phyloP scores from a whole-genome alignment of 2,888 invertebrate genomes.

The Ypsolopha sequella region DNA sequence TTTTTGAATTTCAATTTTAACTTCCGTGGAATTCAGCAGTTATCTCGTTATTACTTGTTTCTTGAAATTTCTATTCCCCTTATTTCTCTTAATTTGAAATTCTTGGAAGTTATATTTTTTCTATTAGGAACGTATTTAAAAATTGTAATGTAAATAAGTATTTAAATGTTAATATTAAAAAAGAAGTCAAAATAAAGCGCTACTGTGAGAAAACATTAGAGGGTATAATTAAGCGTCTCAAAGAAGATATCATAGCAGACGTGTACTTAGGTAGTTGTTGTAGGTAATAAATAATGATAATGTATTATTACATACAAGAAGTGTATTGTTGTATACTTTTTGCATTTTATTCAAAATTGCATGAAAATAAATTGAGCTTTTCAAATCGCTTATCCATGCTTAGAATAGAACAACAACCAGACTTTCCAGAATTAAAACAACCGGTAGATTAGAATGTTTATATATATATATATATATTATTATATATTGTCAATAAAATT shows the following conservation, averaged over 20 bases:
- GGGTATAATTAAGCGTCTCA: constrained; percentile 53
- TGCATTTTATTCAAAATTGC: background rate
- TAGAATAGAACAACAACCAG: background rate
- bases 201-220: constrained; percentile 68
- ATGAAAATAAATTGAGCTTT: constrained; percentile 1
- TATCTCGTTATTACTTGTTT: background rate
- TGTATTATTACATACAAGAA: constrained; percentile 16
- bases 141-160: constrained; percentile 41
- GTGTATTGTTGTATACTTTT: constrained; percentile 38
- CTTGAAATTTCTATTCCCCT: background rate
- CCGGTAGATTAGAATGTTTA: constrained; percentile 8
- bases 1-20: background rate
- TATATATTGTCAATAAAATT: constrained; percentile 11
- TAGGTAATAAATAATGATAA: constrained; percentile 31
- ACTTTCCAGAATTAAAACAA: background rate
- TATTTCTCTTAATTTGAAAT: background rate
- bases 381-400: constrained; percentile 4
- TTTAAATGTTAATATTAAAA: constrained; percentile 55
- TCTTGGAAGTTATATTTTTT: background rate
- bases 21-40: background rate
- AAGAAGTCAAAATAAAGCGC: constrained; percentile 69
- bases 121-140: constrained; percentile 18
- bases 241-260: constrained; percentile 59
- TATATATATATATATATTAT: constrained; percentile 9
- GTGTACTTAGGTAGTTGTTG: constrained; percentile 51